Conservation (phyloP, 2,888 invertebrate species). For the Strigamia transsilvanica region DNA sequence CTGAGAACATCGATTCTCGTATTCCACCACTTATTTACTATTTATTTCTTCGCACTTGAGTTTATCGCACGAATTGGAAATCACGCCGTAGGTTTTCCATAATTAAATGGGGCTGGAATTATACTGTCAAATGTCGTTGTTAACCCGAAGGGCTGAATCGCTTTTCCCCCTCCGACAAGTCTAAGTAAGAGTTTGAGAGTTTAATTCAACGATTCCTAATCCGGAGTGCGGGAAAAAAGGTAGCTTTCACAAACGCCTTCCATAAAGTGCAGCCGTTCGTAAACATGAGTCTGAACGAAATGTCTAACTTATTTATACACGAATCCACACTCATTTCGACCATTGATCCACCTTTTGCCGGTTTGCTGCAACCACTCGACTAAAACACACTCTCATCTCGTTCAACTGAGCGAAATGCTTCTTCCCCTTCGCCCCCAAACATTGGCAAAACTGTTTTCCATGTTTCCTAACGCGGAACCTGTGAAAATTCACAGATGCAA, state of each 20-base stretch:
- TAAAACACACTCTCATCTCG: slow-evolving; percentile 39
- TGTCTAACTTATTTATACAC: slow-evolving; percentile 49
- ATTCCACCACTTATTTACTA: not conserved
- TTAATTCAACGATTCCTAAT: slow-evolving; percentile 21
- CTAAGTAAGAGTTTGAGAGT: slow-evolving; percentile 6
- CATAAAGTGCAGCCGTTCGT: slow-evolving; percentile 30
- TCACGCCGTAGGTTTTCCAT: not conserved
- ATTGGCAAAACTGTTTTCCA: slow-evolving; percentile 35
- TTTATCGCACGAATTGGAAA: not conserved
- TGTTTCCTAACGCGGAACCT: slow-evolving; percentile 28
- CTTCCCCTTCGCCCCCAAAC: not conserved
- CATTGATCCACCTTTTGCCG: slow-evolving; percentile 47
- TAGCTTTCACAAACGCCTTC: slow-evolving; percentile 3
- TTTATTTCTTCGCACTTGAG: too few relatives aligned
- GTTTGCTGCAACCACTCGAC: slow-evolving; percentile 47
- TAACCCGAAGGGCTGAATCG: not conserved
- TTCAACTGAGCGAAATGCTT: slow-evolving; percentile 42
- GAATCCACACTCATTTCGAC: slow-evolving; percentile 49
- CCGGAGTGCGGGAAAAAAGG: not conserved
- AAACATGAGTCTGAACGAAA: slow-evolving; percentile 45
- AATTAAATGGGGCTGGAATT: not conserved
- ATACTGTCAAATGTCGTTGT: not conserved
- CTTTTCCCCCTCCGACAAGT: not conserved
- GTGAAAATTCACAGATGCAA: slow-evolving; percentile 45
- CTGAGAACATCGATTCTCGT: not conserved